Evolutionary conservation across 1,140 invertebrate genomes (phyloP), one percentile per base, ranked within the genome.

Genomic region (Monomorium pharaonis): DNA sequence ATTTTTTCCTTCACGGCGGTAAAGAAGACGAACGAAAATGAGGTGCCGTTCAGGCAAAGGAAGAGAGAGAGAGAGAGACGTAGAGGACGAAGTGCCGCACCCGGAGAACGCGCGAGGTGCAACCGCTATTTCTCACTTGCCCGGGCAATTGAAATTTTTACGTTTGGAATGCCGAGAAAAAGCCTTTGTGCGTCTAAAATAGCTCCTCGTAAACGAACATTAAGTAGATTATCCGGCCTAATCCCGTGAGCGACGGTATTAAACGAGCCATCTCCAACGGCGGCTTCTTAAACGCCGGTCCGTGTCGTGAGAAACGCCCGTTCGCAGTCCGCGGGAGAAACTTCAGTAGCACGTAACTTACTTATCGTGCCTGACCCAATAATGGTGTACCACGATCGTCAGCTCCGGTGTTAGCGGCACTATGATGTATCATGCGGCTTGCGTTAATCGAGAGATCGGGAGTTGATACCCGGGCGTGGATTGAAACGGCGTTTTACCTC

Each of bases 171-270:
- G 10, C 14, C 33, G 51, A 58, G 67, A 33, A 47, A n/a, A 47
- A 77, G 72, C 56, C 75, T 81, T 77, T 70, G 49, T 76, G 30
- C 60, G 21, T 72, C 12, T 42, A 74, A 70, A 58, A 49, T 60
- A 16, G 5, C 18, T 47, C 2, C 67, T 76, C 75, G 62, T 90
- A 85, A 89, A 85, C 56, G 62, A 47, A 49, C 72, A 86, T 81
- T 90, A 90, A 88, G 42, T 16, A 62, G 83, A 90, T 88, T 83
- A 83, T 63, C 24, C 30, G 5, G 37, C 27, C 81, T 87, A 85
- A 89, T 87, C 67, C 85, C 14, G 30, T 56, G 81, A 84, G 62
- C 56, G 63, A 24, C 60, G 85, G 63, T 87, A 87, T 90, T 89
- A 89, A 89, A 84, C 67, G 69, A 84, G 56, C 74, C 54, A 74